These are phyloP conservation scores for Melinopterus prodromus DNA, from an alignment of 2,888 invertebrate species.

Conservation along the genomic window DNA sequence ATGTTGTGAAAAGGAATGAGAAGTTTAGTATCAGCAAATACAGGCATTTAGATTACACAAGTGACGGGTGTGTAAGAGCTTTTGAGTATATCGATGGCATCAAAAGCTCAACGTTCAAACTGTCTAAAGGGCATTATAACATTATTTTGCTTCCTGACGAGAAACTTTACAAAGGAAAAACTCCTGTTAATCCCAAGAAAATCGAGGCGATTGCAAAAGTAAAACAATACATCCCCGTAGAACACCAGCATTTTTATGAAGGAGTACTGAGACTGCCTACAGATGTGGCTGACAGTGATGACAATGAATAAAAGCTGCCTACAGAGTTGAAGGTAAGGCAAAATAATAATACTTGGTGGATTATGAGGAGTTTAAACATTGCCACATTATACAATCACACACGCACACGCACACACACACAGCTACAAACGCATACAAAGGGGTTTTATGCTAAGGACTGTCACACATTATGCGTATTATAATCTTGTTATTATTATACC, in stretches of 20 bases:
- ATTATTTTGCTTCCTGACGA: too few species aligned
- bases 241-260: constrained; percentile 18
- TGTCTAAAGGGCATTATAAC: too few species aligned
- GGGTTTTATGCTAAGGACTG: background rate
- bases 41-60: too few species aligned
- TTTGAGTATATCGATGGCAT: too few species aligned
- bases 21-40: too few species aligned
- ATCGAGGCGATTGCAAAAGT: constrained; percentile 10
- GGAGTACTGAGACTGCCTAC: constrained; percentile 8
- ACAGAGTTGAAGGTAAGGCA: background rate
- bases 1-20: too few species aligned
- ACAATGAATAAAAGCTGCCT: background rate
- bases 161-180: background rate
- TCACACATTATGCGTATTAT: constrained; percentile 4
- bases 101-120: too few species aligned
- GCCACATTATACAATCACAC: background rate
- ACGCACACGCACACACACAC: background rate
- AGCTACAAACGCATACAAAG: background rate
- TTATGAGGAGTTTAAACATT: background rate
- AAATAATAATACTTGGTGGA: background rate
- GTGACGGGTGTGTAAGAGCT: too few species aligned
- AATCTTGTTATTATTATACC: background rate
- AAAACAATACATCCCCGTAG: background rate
- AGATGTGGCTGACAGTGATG: background rate
- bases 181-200: constrained; percentile 16